Evolutionary conservation across 2,888 invertebrate genomes (phyloP), one percentile per base, ranked within the genome.

Genomic region (Cristatella mucedo): DNA sequence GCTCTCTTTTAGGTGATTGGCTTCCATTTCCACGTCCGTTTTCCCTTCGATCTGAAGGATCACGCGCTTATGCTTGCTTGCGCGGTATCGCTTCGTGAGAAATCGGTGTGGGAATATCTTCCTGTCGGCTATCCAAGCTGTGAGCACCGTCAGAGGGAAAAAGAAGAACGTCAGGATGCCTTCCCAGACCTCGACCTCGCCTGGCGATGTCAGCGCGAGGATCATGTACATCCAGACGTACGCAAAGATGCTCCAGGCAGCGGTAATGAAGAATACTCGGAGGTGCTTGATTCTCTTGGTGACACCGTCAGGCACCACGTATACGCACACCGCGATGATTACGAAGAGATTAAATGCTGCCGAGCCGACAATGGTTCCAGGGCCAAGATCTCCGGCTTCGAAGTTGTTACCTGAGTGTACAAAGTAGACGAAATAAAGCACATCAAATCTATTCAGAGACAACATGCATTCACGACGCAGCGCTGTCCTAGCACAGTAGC

Each of bases 321-420:
- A 71, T 40, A 97, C 73, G 71, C 95, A 97, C 48, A 97, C 74
- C 38, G 89, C 83, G 49, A 93, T 95, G 60, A 97, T 97, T 53
- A 97, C 83, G 68, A 97, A 91, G 44, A 97, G 72, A 65, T 97
- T 97, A 69, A 95, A 97, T 36, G 97, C 97, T 20, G 97, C 97
- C 6, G 87, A 87, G 31, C 97, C 97, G 40, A 97, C 95, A 54
- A 95, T 97, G 33, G 95, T 97, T 19, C 93, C 86, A 4, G 97
- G 95, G 13, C 95, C 97, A 41, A 97, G 71, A 44, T 95, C 95
- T 4, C 97, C 95, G 30, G 93, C 89, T 61, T 86, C 73, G 62
- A 93, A 97, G 59, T 54, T 50, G 38, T 61, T 60, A 31, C 36
- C 36, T 36, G 36, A 6, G n/a, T 19, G 16, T 7, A 13, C 11